Percentiles rank a stretch among this genome's conserved stretches.
Conservation (phyloP, 2,113 vertebrate genomes). For the Planiliza haematocheilus region DNA sequence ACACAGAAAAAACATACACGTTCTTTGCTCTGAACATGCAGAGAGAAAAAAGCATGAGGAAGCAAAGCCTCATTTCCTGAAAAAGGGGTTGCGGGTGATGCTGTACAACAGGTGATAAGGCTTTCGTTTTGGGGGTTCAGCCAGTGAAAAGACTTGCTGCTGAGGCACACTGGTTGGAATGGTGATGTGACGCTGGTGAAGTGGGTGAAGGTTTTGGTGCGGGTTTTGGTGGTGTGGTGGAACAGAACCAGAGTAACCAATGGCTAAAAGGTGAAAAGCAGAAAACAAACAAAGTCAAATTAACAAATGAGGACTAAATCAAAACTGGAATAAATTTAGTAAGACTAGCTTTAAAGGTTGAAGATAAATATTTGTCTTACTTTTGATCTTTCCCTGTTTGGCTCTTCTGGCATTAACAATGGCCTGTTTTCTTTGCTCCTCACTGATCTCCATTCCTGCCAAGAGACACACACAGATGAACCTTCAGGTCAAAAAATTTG, state of each 20-base stretch:
- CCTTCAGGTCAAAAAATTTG: slow-evolving; percentile 55
- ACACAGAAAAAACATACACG: slow-evolving; percentile 39
- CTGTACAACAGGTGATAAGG: slow-evolving; percentile 92
- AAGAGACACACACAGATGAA: slow-evolving; percentile 48
- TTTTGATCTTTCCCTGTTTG: slow-evolving; percentile 93
- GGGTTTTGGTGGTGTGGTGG: slow-evolving; percentile 88
- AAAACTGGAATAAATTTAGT: neutral
- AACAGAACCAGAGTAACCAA: slow-evolving; percentile 84
- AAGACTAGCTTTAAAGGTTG: neutral
- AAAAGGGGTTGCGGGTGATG: slow-evolving; percentile 90
- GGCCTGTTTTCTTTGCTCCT: slow-evolving; percentile 93
- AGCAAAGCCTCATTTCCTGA: slow-evolving; percentile 86
- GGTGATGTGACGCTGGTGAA: slow-evolving; percentile 95
- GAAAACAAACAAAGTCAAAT: slow-evolving; percentile 9
- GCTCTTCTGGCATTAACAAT: slow-evolving; percentile 92
- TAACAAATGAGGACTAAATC: neutral
- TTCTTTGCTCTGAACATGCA: slow-evolving; percentile 44
- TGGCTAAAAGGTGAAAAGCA: slow-evolving; percentile 75
- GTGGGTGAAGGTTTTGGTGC: slow-evolving; percentile 90
- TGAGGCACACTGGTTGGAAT: slow-evolving; percentile 95
- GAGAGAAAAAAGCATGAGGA: neutral
- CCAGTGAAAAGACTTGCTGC: slow-evolving; percentile 96
- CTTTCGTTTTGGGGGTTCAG: slow-evolving; percentile 92
- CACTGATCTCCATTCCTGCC: slow-evolving; percentile 95
- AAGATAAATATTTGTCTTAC: slow-evolving; percentile 74